Percentiles rank a stretch among this genome's conserved stretches.
phyloP scores from a whole-genome alignment of 37 sponge, comb jelly and placozoan genomes.

The Ephydatia muelleri region DNA sequence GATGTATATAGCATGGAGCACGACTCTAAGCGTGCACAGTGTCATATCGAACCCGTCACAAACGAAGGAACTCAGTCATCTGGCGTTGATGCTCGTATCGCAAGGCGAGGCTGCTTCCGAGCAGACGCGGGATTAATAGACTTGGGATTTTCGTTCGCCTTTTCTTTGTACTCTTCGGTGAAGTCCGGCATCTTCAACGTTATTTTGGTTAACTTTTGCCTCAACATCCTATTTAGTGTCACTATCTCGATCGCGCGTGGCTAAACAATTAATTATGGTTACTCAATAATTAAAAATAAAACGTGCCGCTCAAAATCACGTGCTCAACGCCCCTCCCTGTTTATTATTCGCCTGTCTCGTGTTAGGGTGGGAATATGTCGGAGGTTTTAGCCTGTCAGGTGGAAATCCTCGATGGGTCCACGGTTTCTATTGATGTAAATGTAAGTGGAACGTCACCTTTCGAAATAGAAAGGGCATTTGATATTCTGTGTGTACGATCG shows the following conservation, averaged over 20 bases:
- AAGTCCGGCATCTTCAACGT: conserved; percentile 68
- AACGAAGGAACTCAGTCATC: neutral
- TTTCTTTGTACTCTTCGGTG: conserved; percentile 59
- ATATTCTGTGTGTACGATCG: neutral
- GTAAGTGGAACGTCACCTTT: conserved; percentile 34
- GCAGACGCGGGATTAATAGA: neutral
- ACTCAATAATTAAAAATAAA: too few relatives aligned
- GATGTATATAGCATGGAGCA: too few relatives aligned
- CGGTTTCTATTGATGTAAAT: conserved; percentile 67
- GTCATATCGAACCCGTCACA: neutral
- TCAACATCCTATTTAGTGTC: conserved; percentile 53
- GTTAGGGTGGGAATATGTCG: conserved; percentile 28
- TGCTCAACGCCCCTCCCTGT: conserved; percentile 3
- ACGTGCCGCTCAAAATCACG: neutral
- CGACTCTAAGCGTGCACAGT: neutral
- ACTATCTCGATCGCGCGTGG: neutral
- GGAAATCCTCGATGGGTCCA: conserved; percentile 71
- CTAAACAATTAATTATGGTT: neutral
- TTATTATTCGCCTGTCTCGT: neutral
- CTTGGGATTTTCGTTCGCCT: conserved; percentile 22
- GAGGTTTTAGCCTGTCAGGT: conserved; percentile 68
- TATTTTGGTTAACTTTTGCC: conserved; percentile 67
- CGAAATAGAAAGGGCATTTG: neutral
- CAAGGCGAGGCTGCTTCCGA: neutral
- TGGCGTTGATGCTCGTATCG: neutral